Percentiles rank a stretch among this genome's conserved stretches.
These are phyloP conservation scores for Chrysolina oricalcia DNA, from an alignment of 2,888 invertebrate genomes.

Conservation along the genomic window DNA sequence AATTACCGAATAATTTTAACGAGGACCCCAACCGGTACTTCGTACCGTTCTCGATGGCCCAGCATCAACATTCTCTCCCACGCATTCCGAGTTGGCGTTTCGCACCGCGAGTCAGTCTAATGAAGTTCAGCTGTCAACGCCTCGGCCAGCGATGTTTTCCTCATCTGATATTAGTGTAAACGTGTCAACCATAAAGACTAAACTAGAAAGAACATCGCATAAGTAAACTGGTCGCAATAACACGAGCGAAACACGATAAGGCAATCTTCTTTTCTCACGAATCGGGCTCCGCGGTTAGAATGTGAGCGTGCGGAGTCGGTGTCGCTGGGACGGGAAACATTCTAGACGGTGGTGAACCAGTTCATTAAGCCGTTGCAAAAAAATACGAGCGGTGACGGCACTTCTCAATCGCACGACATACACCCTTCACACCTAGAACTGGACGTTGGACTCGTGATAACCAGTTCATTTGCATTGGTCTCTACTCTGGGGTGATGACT, in stretches of 20 bases:
- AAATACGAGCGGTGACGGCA: conserved; percentile 57
- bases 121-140: conserved; percentile 23
- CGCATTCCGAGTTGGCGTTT: not conserved
- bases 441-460: conserved; percentile 45
- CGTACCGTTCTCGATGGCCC: not conserved
- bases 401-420: conserved; percentile 52
- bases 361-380: conserved; percentile 59
- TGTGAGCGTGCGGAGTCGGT: conserved; percentile 31
- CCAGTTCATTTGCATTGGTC: conserved; percentile 57
- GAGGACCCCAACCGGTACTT: not conserved
- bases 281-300: conserved; percentile 58
- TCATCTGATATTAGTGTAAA: conserved; percentile 61
- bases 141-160: conserved; percentile 41
- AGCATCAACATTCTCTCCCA: conserved; percentile 6
- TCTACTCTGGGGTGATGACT: conserved; percentile 40
- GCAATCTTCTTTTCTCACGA: conserved; percentile 66
- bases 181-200: conserved; percentile 64
- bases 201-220: conserved; percentile 62
- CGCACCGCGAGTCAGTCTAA: conserved; percentile 24
- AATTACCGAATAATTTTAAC: not conserved
- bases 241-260: conserved; percentile 66
- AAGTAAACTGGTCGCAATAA: conserved; percentile 65
- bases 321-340: not conserved
- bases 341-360: conserved; percentile 55
- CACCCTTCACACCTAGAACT: conserved; percentile 54